These are phyloP conservation scores for Spheniscus mendiculus DNA, from an alignment of 2,113 vertebrate genomes.

Conservation along the genomic window DNA sequence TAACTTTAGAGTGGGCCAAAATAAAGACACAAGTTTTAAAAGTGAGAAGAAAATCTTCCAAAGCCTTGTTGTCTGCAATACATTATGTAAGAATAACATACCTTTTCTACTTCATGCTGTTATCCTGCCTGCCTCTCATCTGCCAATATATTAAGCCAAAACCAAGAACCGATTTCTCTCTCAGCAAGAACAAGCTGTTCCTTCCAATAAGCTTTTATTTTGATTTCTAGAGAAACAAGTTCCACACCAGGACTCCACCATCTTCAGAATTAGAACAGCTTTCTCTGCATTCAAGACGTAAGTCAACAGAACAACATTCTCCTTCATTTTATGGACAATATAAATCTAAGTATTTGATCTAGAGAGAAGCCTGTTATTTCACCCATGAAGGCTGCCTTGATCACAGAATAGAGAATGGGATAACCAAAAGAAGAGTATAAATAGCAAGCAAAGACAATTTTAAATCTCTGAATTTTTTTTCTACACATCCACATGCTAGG, in stretches of 20 bases:
- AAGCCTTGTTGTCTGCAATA: background rate
- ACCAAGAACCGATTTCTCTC: background rate
- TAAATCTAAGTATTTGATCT: background rate
- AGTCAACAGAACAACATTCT: background rate
- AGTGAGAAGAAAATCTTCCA: background rate
- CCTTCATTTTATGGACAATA: background rate
- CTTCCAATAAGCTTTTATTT: constrained; percentile 20
- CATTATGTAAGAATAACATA: background rate
- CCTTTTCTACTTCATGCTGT: background rate
- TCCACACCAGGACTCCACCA: background rate
- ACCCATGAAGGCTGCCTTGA: background rate
- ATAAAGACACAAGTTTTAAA: background rate
- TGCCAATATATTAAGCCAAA: background rate
- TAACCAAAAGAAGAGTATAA: background rate
- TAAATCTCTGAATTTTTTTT: background rate
- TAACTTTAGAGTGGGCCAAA: background rate
- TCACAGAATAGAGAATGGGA: background rate
- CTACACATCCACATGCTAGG: no score
- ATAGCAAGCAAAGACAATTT: background rate
- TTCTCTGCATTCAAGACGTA: background rate
- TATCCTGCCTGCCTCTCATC: background rate
- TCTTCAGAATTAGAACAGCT: background rate
- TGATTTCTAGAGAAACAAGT: constrained; percentile 36
- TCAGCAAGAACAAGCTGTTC: background rate
- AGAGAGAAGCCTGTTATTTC: background rate